Evolutionary conservation across 23 tunicate species (phyloP).

Genomic region (Clavelina lepadiformis): DNA sequence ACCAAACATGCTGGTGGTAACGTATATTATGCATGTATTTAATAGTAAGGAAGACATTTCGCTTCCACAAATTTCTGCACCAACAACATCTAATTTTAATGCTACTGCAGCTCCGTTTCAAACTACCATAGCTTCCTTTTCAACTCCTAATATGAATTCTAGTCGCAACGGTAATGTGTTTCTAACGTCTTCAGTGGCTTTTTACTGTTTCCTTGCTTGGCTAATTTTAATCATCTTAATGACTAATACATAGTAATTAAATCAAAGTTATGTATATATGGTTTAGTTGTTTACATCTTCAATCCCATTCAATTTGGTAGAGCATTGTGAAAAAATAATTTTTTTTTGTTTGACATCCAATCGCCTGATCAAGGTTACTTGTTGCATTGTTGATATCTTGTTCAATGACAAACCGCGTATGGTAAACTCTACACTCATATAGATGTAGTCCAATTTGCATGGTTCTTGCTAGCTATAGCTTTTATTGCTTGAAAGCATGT

Average conservation of each 20-base stretch:
- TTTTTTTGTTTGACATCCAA: background rate
- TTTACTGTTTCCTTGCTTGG: too few relatives aligned
- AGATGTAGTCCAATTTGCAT: too few relatives aligned
- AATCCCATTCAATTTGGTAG: background rate
- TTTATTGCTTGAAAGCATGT: too few relatives aligned
- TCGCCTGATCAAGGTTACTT: background rate
- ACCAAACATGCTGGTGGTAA: too few relatives aligned
- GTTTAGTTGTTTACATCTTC: background rate
- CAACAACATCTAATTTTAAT: background rate
- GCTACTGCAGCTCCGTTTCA: background rate
- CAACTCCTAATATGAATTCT: background rate
- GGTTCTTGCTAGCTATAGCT: too few relatives aligned
- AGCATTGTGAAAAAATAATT: background rate
- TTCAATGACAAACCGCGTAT: slow-evolving; percentile 1
- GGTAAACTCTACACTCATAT: background rate
- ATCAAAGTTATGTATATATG: too few relatives aligned
- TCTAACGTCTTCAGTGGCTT: too few relatives aligned
- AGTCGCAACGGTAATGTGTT: background rate
- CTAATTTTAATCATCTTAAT: too few relatives aligned
- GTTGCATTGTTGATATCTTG: too few relatives aligned
- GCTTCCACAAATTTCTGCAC: slow-evolving; percentile 5
- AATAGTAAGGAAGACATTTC: slow-evolving; percentile 15
- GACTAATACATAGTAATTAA: too few relatives aligned
- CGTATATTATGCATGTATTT: slow-evolving; percentile 10
- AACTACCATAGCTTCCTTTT: background rate